Percentiles rank a stretch among this genome's conserved stretches.
phyloP scores from a whole-genome alignment of 1,140 invertebrate species.

The Acyrthosiphon pisum region DNA sequence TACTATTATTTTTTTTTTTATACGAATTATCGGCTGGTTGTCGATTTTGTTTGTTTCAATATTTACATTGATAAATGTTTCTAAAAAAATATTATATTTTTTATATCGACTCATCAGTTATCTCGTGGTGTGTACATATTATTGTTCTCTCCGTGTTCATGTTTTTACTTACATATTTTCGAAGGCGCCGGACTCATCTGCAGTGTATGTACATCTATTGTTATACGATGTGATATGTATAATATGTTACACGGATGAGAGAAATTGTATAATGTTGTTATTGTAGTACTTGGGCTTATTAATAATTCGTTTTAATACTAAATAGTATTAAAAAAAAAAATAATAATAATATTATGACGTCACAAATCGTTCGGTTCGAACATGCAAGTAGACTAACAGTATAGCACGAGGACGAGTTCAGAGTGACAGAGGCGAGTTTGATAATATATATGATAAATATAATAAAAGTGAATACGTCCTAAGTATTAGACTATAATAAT shows the following conservation, averaged over 20 bases:
- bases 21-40: background rate
- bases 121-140: background rate
- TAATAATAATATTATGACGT: background rate
- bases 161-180: slow-evolving; percentile 50
- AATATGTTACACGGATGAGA: background rate
- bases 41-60: background rate
- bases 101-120: background rate
- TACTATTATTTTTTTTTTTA: background rate
- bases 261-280: background rate
- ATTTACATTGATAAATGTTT: background rate
- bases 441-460: slow-evolving; percentile 19
- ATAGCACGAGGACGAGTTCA: slow-evolving; percentile 14
- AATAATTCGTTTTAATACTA: background rate
- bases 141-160: background rate
- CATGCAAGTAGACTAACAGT: slow-evolving; percentile 36
- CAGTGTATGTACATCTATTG: slow-evolving; percentile 37
- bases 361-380: slow-evolving; percentile 38
- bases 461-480: slow-evolving; percentile 2
- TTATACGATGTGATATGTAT: background rate
- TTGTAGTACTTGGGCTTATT: background rate
- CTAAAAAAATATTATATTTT: background rate
- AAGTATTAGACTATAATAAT: slow-evolving; percentile 25
- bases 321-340: slow-evolving; percentile 3
- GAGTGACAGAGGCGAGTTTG: slow-evolving; percentile 45
- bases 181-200: slow-evolving; percentile 28